Evolutionary conservation across 2,888 invertebrate species (phyloP), one percentile per base, ranked within the genome.

Genomic region (Heliconius cydno): DNA sequence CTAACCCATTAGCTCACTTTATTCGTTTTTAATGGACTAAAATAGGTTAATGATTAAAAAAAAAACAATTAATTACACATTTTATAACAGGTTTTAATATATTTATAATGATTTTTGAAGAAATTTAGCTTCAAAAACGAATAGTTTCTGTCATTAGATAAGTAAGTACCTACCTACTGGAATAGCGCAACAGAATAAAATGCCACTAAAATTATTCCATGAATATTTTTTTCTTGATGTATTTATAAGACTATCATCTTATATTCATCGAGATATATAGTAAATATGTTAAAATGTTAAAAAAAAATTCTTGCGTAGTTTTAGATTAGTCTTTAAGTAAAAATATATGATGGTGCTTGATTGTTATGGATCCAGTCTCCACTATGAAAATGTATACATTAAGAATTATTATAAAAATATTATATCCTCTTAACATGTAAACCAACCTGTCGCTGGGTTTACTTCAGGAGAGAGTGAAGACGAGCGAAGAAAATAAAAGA

Each of bases 41-140:
- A 57, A 34, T 34, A 52, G 12, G 1, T 57, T 57, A 15, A 52
- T 57, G 38, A 52, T 38, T 19, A 38, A 76, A 68, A 34, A 76
- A 52, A 19, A 52, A 7, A 1, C 30, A 6, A 70, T 67, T 52
- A 60, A 57, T 60, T 22, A 38, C 19, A 25, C 67, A 68, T 76
- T 38, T 68, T 6, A 30, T 19, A 57, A 76, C 68, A 57, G 28
- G 28, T 76, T 46, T 65, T 57, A 22, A 68, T 76, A 19, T 5
- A 68, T 13, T 30, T 74, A 67, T 67, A 76, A 76, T 76, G 22
- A n/a, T 67, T 52, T 28, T 67, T 57, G 34, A 66, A 46, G 22
- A 22, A 57, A 30, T 66, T 52, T 30, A 5, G 28, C 28, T 28
- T n/a, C 12, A 2, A 34, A 22, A 25, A 7, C 2, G 41, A 46